Base-by-base conservation (phyloP, 2,888 invertebrate genomes). In the Blastobasis adustella region DNA sequence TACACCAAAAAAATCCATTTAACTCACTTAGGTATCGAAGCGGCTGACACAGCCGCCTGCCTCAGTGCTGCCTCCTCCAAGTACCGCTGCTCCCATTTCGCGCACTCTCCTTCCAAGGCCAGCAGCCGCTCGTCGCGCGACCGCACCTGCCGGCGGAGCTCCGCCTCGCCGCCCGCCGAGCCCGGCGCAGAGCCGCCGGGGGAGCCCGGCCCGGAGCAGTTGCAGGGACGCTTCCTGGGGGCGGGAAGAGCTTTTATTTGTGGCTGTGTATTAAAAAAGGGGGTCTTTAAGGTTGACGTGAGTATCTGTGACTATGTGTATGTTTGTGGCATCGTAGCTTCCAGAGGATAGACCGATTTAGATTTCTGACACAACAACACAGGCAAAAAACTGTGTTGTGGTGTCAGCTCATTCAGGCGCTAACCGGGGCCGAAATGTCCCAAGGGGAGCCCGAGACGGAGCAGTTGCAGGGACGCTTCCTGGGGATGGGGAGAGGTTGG, bases 41-140 rank as follows among this genome's bases (percentile, higher is more conserved):
- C 93, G 52, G 93, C 92, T 70, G 94, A 93, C 44, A 94, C 92
- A 38, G 93, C 93, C 53, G 93, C 92, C 73, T 93, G 93, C 53
- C 93, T 80, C 59, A 93, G 73, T 9, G 93, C 92, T 60, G 93
- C 93, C 76, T 96, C 95, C 77, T 95, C 95, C 49, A 95, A 85
- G 79, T 94, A 95, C 48, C 94, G 90, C 79, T 95, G 95, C 79
- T 96, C 96, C 95, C 95, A 95, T 86, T 95, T 94, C 61, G 94
- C 92, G 65, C 94, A 93, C 71, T 95, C 95, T 0, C 94, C 94
- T 81, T 95, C 95, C 51, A 94, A 84, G 54, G 92, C 85, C 58
- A 88, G 72, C 57, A 87, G 69, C 8, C 89, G 67, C 67, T 88
- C 88, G 72, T 89, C 88, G 0, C 86, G 65, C 69, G 87, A 87